A percentile compares a stretch with the other conserved stretches of the same genome.
These are phyloP conservation scores for Lepidochitona cinerea DNA, from an alignment of 2,888 invertebrate species.

Conservation along the genomic window DNA sequence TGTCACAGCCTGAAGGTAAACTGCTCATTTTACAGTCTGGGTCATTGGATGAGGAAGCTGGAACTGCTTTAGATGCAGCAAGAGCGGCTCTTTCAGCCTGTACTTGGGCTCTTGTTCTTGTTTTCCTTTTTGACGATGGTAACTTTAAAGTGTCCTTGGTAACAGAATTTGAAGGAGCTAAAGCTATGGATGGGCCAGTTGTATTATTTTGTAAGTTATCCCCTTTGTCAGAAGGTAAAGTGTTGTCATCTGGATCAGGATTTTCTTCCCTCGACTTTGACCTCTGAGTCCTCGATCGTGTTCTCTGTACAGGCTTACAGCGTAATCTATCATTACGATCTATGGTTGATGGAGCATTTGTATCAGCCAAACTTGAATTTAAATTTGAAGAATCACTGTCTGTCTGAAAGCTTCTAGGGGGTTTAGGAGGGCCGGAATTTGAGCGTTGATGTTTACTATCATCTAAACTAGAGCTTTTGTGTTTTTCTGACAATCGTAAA, in stretches of 20 bases:
- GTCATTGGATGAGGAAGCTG: neutral
- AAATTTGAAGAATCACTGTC: neutral
- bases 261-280: neutral
- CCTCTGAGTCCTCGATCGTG: neutral
- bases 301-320: constrained; percentile 1
- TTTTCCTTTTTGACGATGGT: neutral
- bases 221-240: neutral
- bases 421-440: neutral
- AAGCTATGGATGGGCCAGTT: neutral
- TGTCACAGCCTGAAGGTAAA: neutral
- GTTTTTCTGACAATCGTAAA: neutral
- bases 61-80: neutral
- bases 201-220: neutral
- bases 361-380: neutral
- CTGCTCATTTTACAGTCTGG: neutral
- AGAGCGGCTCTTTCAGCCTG: neutral
- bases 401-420: neutral
- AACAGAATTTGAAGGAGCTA: too few species aligned
- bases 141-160: neutral
- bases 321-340: neutral
- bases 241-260: neutral
- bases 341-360: neutral
- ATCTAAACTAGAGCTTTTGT: neutral
- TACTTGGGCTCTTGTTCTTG: neutral
- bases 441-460: neutral